Evolutionary conservation across 2,888 invertebrate species (phyloP).

Genomic region (Tetranychus truncatus): DNA sequence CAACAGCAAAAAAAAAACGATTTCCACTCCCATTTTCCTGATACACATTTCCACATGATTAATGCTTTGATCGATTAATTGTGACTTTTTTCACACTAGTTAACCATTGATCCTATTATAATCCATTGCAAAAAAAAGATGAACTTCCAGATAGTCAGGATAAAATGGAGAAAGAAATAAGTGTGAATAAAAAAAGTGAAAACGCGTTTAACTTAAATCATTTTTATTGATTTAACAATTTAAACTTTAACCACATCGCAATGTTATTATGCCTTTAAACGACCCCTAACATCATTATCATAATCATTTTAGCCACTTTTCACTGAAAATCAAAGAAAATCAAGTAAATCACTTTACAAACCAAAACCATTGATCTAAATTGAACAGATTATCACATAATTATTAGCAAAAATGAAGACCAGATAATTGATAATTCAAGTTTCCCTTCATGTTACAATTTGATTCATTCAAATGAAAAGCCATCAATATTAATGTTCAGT

Average conservation of each 20-base stretch:
- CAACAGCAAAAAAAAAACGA: too few species aligned
- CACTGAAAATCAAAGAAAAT: too few species aligned
- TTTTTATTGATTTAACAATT: conserved; percentile 1
- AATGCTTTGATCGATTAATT: conserved; percentile 4
- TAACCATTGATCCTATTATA: not conserved
- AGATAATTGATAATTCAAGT: too few species aligned
- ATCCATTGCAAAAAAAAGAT: not conserved
- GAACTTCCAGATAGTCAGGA: not conserved
- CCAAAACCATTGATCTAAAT: too few species aligned
- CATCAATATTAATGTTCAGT: too few species aligned
- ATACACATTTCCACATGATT: not conserved
- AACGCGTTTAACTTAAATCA: not conserved
- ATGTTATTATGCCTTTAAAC: not conserved
- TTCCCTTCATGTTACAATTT: too few species aligned
- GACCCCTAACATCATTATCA: not conserved
- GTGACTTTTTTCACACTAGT: not conserved
- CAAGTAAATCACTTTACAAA: too few species aligned
- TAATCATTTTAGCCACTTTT: not conserved
- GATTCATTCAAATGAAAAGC: too few species aligned
- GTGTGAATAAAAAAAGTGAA: not conserved
- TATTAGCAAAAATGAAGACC: too few species aligned
- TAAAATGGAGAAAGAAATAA: not conserved
- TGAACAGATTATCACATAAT: too few species aligned
- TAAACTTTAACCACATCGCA: not conserved
- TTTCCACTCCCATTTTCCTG: too few species aligned